phyloP scores from a whole-genome alignment of 1,140 invertebrate genomes.

The Macrostomum lignano region DNA sequence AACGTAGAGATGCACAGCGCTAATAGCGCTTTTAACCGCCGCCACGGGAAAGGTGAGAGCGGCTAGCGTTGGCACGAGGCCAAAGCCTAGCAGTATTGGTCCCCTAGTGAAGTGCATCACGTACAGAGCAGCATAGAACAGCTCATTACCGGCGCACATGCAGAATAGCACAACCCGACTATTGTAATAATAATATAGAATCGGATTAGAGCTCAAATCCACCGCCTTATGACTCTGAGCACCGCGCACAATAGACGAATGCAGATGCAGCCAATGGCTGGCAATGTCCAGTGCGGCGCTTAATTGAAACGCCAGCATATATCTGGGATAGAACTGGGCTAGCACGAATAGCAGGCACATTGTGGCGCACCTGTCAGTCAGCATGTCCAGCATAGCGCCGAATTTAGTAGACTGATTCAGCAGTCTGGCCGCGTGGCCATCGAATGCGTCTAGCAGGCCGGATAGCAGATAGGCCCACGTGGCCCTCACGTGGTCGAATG shows the following conservation, averaged over 20 bases:
- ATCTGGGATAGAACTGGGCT: slow-evolving; percentile 63
- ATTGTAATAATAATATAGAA: slow-evolving; percentile 69
- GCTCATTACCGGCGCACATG: slow-evolving; percentile 83
- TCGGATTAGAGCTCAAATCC: slow-evolving; percentile 56
- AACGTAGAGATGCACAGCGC: no score
- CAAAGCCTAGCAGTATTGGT: no score
- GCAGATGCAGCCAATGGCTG: slow-evolving; percentile 88
- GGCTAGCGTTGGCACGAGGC: no score
- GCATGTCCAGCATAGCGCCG: slow-evolving; percentile 80
- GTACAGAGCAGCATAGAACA: slow-evolving; percentile 70
- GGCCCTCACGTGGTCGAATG: slow-evolving; percentile 46
- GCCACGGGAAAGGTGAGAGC: no score
- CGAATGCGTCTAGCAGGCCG: slow-evolving; percentile 68
- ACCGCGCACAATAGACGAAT: slow-evolving; percentile 57
- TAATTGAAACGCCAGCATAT: slow-evolving; percentile 74
- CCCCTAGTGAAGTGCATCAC: slow-evolving; percentile 61
- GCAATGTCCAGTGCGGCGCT: slow-evolving; percentile 75
- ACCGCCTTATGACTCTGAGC: slow-evolving; percentile 68
- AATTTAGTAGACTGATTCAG: slow-evolving; percentile 86
- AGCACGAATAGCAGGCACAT: slow-evolving; percentile 50
- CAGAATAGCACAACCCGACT: slow-evolving; percentile 55
- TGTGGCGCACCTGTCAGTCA: slow-evolving; percentile 86
- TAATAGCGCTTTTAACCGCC: no score
- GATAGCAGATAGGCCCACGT: slow-evolving; percentile 59
- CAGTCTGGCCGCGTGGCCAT: slow-evolving; percentile 72